These are phyloP conservation scores for Spilosoma lubricipeda DNA, from an alignment of 2,888 invertebrate species.

Conservation along the genomic window DNA sequence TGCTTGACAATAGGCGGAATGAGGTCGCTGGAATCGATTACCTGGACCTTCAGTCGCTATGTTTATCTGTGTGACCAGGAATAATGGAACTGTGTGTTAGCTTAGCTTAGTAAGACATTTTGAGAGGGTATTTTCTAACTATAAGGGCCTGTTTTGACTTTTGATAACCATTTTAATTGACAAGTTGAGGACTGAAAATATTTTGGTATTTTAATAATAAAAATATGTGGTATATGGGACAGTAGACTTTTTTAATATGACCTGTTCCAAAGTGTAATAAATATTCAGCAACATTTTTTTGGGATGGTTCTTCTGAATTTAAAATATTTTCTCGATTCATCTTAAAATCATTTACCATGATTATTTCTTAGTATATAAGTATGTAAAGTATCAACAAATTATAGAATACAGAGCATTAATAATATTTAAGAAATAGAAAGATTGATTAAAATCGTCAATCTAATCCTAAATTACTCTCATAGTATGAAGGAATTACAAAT, in stretches of 20 bases:
- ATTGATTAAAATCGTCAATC: not conserved
- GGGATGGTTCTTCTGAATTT: not conserved
- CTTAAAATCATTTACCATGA: not conserved
- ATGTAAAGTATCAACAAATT: not conserved
- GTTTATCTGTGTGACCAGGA: constrained; percentile 21
- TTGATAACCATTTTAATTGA: too few species aligned
- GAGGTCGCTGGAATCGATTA: constrained; percentile 60
- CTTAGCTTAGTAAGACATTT: constrained; percentile 7
- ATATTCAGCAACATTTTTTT: too few species aligned
- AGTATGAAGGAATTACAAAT: not conserved
- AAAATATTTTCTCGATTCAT: not conserved
- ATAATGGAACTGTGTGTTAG: constrained; percentile 12
- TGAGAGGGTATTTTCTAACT: not conserved
- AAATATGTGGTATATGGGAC: too few species aligned
- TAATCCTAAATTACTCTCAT: not conserved
- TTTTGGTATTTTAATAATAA: too few species aligned
- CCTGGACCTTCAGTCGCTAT: constrained; percentile 45
- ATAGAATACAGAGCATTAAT: not conserved
- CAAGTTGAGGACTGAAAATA: too few species aligned
- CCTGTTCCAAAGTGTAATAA: not conserved
- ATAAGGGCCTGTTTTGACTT: not conserved
- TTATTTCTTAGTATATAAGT: not conserved
- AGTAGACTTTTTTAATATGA: not conserved
- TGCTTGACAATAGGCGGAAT: constrained; percentile 54
- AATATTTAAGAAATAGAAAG: not conserved